Evolutionary conservation across 2,888 invertebrate genomes (phyloP), one percentile per base, ranked within the genome.

Genomic region (Lochmaea crataegi): DNA sequence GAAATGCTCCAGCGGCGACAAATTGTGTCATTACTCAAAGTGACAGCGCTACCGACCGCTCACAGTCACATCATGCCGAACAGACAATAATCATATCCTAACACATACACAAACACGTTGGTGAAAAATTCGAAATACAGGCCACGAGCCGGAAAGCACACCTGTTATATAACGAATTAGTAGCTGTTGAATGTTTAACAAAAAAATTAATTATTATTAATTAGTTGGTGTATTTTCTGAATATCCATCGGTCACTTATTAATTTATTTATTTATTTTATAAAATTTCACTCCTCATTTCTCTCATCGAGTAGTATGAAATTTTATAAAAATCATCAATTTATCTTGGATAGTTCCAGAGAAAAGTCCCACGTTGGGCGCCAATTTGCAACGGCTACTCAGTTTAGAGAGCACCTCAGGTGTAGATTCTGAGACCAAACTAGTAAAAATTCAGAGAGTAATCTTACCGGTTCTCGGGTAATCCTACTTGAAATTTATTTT

Each of bases 21-120:
- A 83, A 84, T 84, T 83, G 82, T 81, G 80, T 82, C 83, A 83
- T 84, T 84, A 83, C 83, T 83, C 79, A 82, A 81, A 80, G 78
- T 79, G 81, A 81, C 82, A 80, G 75, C 82, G 81, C 81, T 81
- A 81, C 77, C 79, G 79, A 80, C 83, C 83, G 80, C 83, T 82
- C 77, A 80, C 60, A 82, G 82, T 83, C 82, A 83, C 80, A 82
- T 70, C 79, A 81, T 72, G 78, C 80, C 77, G 75, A 76, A 78
- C 74, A 80, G 77, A 79, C 79, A 79, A n/a, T n/a, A n/a, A 82
- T 81, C 82, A 80, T 81, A 82, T 79, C 78, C 79, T 79, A 81
- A 77, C 80, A 75, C 76, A 78, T 78, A 57, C 16, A 56, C 18
- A 63, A 65, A 18, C 61, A 63, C 61, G 42, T 38, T 60, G 38